Evolutionary conservation across 2,888 invertebrate genomes (phyloP), one percentile per base, ranked within the genome.

Genomic region (Heteromyza rotundicornis): DNA sequence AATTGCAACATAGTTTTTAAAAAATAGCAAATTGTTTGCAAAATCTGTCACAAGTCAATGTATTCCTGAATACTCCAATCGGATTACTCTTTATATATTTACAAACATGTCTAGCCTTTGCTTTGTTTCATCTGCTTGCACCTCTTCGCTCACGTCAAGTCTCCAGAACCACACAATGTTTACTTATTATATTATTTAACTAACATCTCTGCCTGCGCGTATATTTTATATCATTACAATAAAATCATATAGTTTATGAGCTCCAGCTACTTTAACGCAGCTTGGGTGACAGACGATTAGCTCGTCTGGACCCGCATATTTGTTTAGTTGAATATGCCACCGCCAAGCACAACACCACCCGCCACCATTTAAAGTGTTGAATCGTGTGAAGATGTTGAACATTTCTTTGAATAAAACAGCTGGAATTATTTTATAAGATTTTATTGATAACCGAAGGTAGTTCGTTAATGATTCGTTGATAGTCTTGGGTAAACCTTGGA

Each of bases 351-450:
- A n/a, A n/a, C 2, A 40, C 22, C 55, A 40, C 55, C 55, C 40
- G 55, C n/a, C n/a, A n/a, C 36, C 40, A 55, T 35, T 53, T 14
- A n/a, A 32, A 32, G 35, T 32, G 35, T 32, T 53, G 8, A 53
- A 53, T 35, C 22, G 17, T 17, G 22, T 32, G 24, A 14, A 36
- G 54, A 54, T 36, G 22, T 20, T 54, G 36, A 35, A 20, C 54
- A 19, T 53, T 24, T 53, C 19, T 54, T 19, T 36, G 10, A 40
- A 32, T 44, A 24, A 47, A 56, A 56, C 56, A 56, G 56, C 56
- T 22, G 56, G 56, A 56, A 27, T 47, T 27, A 47, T 56, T 56
- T 56, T 56, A 56, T 56, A 24, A n/a, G 56, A 17, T 44, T 56
- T 44, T 47, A 56, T 40, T 40, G 40, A 40, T 40, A 40, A 14